Conservation (phyloP, 2,888 invertebrate species). For the Leucophenga maculata region DNA sequence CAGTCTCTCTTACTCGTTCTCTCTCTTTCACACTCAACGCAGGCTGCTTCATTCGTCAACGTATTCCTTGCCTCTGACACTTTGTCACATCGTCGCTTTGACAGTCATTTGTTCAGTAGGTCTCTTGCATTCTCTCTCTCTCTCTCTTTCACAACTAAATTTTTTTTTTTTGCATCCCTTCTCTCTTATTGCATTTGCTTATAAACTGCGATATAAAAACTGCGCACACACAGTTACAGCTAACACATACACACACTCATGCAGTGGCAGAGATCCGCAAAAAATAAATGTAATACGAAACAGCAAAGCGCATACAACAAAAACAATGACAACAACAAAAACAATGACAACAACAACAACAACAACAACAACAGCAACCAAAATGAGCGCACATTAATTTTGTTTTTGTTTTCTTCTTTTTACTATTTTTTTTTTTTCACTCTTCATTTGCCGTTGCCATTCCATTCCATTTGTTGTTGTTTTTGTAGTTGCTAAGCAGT, state of each 20-base stretch:
- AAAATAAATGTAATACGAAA: slow-evolving; percentile 63
- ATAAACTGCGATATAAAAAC: slow-evolving; percentile 12
- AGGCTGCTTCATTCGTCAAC: too few relatives aligned
- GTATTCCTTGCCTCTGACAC: too few relatives aligned
- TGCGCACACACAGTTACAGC: not conserved
- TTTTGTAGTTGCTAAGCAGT: slow-evolving; percentile 50
- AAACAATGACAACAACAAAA: too few relatives aligned
- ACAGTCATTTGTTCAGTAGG: too few relatives aligned
- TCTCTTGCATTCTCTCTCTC: not conserved
- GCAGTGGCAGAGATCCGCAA: slow-evolving; percentile 40
- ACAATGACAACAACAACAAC: slow-evolving; percentile 61
- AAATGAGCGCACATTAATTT: slow-evolving; percentile 34
- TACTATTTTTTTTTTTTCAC: too few relatives aligned
- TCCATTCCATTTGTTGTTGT: slow-evolving; percentile 33
- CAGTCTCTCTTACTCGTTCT: not conserved
- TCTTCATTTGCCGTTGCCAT: too few relatives aligned
- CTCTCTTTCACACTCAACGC: not conserved
- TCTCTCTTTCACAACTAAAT: not conserved
- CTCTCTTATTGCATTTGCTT: slow-evolving; percentile 16
- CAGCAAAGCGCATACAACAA: slow-evolving; percentile 62
- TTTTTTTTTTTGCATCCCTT: not conserved
- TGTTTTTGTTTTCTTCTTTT: slow-evolving; percentile 36
- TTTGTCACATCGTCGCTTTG: not conserved
- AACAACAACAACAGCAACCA: slow-evolving; percentile 31
- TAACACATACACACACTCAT: not conserved